Conservation (phyloP, 2,888 invertebrate species). For the Harpalus rubripes region DNA sequence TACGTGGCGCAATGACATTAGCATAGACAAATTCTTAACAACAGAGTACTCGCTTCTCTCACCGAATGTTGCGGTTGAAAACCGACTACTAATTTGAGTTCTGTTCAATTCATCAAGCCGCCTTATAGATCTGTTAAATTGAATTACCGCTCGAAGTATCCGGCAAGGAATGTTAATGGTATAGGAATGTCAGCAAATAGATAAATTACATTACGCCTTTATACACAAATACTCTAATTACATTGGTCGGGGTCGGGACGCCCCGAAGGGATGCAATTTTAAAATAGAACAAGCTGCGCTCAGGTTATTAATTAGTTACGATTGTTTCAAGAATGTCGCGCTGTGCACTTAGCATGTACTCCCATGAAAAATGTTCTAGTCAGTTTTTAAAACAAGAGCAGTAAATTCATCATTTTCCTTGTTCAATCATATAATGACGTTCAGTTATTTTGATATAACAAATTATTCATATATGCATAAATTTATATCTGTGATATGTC, state of each 20-base stretch:
- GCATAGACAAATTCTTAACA: conserved; percentile 21
- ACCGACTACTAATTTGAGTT: conserved; percentile 55
- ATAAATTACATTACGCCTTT: conserved; percentile 60
- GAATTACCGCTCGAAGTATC: conserved; percentile 58
- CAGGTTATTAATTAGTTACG: no score
- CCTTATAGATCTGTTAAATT: conserved; percentile 61
- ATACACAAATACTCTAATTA: conserved; percentile 60
- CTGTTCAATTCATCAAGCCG: conserved; percentile 58
- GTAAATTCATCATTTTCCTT: no score
- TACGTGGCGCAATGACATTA: neutral
- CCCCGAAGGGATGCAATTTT: no score
- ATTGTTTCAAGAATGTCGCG: no score
- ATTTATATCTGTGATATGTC: no score
- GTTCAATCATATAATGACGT: no score
- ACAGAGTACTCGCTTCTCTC: neutral
- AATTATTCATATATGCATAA: no score
- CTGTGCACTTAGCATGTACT: neutral
- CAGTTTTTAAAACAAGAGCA: no score
- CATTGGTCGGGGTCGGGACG: neutral
- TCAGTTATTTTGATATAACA: no score
- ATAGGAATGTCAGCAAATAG: conserved; percentile 57
- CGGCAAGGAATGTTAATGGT: conserved; percentile 59
- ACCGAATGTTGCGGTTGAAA: conserved; percentile 24
- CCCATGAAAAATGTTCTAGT: no score
- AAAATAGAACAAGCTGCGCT: no score